Evolutionary conservation across 2,113 vertebrate species (phyloP).

Genomic region (Pollachius pollachius): DNA sequence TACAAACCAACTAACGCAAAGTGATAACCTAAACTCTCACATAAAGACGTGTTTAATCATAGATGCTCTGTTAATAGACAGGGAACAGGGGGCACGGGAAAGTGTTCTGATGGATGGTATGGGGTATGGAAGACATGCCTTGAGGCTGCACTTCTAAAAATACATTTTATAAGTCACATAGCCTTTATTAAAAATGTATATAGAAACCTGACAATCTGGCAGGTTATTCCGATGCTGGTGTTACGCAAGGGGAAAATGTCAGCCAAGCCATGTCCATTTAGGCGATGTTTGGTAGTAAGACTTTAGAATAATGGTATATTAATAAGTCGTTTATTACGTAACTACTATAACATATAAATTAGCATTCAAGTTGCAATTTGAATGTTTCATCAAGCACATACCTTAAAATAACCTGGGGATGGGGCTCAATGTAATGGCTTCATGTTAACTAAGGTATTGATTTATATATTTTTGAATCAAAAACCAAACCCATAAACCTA

Average conservation of each 20-base stretch:
- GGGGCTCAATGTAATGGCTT: too few species aligned
- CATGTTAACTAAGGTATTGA: too few species aligned
- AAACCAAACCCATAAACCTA: too few species aligned
- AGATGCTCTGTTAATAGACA: background rate
- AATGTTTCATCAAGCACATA: background rate
- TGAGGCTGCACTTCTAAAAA: slow-evolving; percentile 40
- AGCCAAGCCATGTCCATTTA: slow-evolving; percentile 11
- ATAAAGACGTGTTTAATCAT: background rate
- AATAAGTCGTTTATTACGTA: too few species aligned
- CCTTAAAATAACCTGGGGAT: background rate
- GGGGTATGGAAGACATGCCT: background rate
- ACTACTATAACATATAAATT: background rate
- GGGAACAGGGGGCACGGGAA: background rate
- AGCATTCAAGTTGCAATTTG: background rate
- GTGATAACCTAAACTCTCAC: background rate
- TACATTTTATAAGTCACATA: slow-evolving; percentile 32
- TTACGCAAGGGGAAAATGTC: slow-evolving; percentile 42
- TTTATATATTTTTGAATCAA: too few species aligned
- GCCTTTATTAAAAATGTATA: slow-evolving; percentile 47
- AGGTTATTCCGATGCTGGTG: slow-evolving; percentile 43
- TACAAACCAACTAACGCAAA: background rate
- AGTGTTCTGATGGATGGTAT: slow-evolving; percentile 7
- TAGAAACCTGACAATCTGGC: slow-evolving; percentile 42
- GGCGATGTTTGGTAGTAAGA: too few species aligned
- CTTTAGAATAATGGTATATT: too few species aligned